A percentile compares a stretch with the other conserved stretches of the same genome.
Evolutionary conservation across 2,113 vertebrate genomes (phyloP).

Genomic region (Mormoops blainvillei): DNA sequence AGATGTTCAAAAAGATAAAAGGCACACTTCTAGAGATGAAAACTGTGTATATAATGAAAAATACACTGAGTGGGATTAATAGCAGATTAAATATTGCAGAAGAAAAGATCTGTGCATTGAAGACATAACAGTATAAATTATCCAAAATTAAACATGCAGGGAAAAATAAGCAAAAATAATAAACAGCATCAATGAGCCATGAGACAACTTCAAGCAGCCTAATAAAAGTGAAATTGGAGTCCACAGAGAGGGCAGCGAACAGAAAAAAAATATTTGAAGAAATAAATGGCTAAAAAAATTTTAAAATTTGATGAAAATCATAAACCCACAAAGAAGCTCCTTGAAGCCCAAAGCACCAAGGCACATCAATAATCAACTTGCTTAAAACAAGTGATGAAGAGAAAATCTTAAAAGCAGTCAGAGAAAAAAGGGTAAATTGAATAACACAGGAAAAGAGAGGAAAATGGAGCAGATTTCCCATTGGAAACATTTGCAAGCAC

Average conservation of each 20-base stretch:
- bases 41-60: conserved; percentile 12
- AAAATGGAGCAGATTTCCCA: conserved; percentile 12
- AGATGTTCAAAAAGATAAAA: conserved; percentile 26
- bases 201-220: neutral
- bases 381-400: neutral
- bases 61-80: neutral
- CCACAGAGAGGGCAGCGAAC: neutral
- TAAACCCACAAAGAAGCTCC: neutral
- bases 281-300: conserved; percentile 20
- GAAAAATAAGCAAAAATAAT: neutral
- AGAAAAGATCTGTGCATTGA: neutral
- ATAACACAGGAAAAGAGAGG: neutral
- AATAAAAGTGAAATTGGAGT: neutral
- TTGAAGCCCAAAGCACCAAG: neutral
- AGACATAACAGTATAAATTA: neutral
- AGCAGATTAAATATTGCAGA: neutral
- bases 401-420: conserved; percentile 7
- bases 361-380: neutral
- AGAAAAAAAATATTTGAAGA: neutral
- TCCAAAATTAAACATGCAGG: neutral
- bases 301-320: conserved; percentile 6
- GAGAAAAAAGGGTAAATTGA: neutral
- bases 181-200: neutral
- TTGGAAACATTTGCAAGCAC: neutral
- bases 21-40: conserved; percentile 1